Evolutionary conservation across 2,113 vertebrate species (phyloP), one percentile per base, ranked within the genome.

Genomic region (Jacana jacana): DNA sequence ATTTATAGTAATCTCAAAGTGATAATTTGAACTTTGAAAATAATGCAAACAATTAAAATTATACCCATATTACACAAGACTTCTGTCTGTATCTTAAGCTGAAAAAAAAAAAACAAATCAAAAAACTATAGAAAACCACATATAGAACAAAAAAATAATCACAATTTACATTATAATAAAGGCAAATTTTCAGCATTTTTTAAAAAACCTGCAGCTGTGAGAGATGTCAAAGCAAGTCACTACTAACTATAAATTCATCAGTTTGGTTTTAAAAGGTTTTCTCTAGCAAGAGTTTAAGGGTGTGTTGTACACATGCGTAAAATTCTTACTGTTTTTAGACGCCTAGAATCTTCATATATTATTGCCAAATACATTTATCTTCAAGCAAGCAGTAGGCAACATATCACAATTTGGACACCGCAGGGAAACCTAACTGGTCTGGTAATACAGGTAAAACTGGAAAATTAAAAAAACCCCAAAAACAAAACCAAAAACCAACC

Each of bases 21-120:
- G 97, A 98, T 98, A 98, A 98, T 98, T 97, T 98, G 97, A 98
- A 97, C 96, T 98, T 98, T 86, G 95, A 98, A 98, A 98, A 98
- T 97, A 98, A 98, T 98, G 98, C 98, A 99, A 99, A 98, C 96
- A 97, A 98, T 98, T 98, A 98, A 98, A 98, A 98, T 97, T 98
- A 99, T 98, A 99, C 98, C 99, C 99, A 98, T 98, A 97, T 98
- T 98, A 98, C 98, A 98, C 98, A 98, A 99, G 98, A 98, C 96
- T 97, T 97, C 83, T 97, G 93, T 97, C 97, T 97, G 97, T 98
- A 98, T 98, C 94, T 98, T 98, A 98, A 98, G 98, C 98, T 95
- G 96, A 97, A 97, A 96, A 97, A 94, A n/a, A n/a, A n/a, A 97
- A 94, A 81, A 91, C 97, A 94, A 81, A 91, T 97, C 97, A 95